Percentiles rank a stretch among this genome's conserved stretches.
These are phyloP conservation scores for Xiphorhynchus elegans DNA, from an alignment of 2,113 vertebrate species.

Conservation along the genomic window DNA sequence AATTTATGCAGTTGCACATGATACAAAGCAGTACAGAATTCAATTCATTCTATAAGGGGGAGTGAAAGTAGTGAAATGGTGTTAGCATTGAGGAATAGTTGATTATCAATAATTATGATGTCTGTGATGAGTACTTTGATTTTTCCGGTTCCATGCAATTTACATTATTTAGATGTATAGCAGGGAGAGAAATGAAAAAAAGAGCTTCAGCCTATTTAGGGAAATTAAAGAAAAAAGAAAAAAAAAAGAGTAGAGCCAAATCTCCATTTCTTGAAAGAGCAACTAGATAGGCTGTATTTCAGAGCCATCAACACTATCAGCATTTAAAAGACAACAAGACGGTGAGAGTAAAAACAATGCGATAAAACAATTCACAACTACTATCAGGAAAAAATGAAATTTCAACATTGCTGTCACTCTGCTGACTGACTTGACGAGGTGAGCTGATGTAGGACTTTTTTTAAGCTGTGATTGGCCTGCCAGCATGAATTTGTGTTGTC, in stretches of 20 bases:
- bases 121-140: constrained; percentile 12
- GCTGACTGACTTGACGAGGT: constrained; percentile 39
- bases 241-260: not conserved
- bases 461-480: constrained; percentile 71
- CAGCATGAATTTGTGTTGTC: constrained; percentile 71
- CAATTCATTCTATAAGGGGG: not conserved
- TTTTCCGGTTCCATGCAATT: constrained; percentile 28
- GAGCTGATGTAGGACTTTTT: constrained; percentile 51
- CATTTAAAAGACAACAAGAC: constrained; percentile 2
- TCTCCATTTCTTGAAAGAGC: not conserved
- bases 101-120: constrained; percentile 50
- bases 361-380: constrained; percentile 71
- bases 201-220: not conserved
- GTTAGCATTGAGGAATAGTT: not conserved
- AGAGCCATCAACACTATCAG: constrained; percentile 40
- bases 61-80: not conserved
- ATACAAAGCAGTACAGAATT: not conserved
- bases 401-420: constrained; percentile 51
- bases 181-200: not conserved
- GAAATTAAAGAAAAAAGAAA: not conserved
- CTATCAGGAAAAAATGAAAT: constrained; percentile 64
- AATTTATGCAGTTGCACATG: not conserved
- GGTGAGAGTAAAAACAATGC: constrained; percentile 42
- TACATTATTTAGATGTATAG: constrained; percentile 6
- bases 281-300: not conserved